Evolutionary conservation across 2,888 invertebrate species (phyloP).

Genomic region (Muschampia plurimacula): DNA sequence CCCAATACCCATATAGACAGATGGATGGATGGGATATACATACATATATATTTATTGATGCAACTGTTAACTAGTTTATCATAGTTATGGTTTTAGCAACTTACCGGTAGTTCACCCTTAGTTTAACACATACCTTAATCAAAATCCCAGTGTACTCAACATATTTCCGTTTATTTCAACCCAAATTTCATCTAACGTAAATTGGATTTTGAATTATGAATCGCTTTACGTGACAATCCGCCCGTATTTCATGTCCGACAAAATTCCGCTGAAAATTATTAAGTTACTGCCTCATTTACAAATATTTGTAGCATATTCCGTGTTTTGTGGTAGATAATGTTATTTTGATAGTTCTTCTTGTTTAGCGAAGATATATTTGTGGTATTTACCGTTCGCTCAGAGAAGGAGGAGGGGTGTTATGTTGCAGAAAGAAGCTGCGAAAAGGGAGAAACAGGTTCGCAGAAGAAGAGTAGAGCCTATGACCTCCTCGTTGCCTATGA

Average conservation of each 20-base stretch:
- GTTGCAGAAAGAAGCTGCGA: too few species aligned
- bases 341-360: not conserved
- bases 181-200: conserved; percentile 73
- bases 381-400: not conserved
- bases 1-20: too few species aligned
- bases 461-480: too few species aligned
- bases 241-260: conserved; percentile 47
- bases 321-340: not conserved
- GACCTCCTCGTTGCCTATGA: too few species aligned
- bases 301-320: not conserved
- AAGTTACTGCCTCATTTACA: conserved; percentile 15
- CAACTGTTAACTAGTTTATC: too few species aligned
- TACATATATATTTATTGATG: too few species aligned
- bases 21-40: too few species aligned
- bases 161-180: conserved; percentile 69
- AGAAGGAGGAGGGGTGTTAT: too few species aligned
- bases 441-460: too few species aligned
- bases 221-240: conserved; percentile 59
- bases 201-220: conserved; percentile 79
- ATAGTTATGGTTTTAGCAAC: too few species aligned
- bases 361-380: not conserved
- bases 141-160: conserved; percentile 62
- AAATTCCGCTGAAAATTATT: conserved; percentile 27
- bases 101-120: too few species aligned
- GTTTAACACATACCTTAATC: conserved; percentile 53